Conservation (phyloP, 1,140 invertebrate species). For the Maconellicoccus hirsutus region DNA sequence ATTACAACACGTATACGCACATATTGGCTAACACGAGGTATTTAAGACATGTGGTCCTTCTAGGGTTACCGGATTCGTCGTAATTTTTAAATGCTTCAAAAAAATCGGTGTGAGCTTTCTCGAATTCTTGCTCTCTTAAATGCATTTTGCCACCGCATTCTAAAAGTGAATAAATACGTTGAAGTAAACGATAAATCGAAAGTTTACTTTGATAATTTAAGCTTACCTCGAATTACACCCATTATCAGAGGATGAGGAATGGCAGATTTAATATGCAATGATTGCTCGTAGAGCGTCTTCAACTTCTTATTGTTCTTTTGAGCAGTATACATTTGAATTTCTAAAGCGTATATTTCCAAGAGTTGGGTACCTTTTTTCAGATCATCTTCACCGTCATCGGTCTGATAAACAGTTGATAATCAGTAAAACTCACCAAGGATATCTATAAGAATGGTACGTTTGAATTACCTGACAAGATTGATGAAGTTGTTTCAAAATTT, state of each 20-base stretch:
- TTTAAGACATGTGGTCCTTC: slow-evolving; percentile 94
- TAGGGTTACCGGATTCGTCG: slow-evolving; percentile 96
- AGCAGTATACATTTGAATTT: slow-evolving; percentile 99
- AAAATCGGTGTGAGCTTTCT: slow-evolving; percentile 98
- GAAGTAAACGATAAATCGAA: not conserved
- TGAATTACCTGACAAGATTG: slow-evolving; percentile 78
- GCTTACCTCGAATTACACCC: slow-evolving; percentile 90
- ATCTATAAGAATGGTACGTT: not conserved
- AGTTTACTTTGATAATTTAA: not conserved
- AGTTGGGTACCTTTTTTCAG: slow-evolving; percentile 97
- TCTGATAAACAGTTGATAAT: slow-evolving; percentile 42
- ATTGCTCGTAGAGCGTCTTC: slow-evolving; percentile 96
- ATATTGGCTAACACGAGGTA: slow-evolving; percentile 98
- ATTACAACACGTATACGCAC: slow-evolving; percentile 39
- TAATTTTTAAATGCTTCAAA: slow-evolving; percentile 99
- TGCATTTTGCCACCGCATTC: slow-evolving; percentile 99
- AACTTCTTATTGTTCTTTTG: slow-evolving; percentile 99
- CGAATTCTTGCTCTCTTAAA: slow-evolving; percentile 94
- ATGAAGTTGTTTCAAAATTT: slow-evolving; percentile 95
- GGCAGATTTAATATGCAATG: slow-evolving; percentile 96
- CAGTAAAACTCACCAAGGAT: no score
- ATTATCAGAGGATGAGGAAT: slow-evolving; percentile 99
- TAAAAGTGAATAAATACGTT: slow-evolving; percentile 36
- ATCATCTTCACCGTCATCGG: slow-evolving; percentile 98
- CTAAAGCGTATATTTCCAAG: slow-evolving; percentile 95